These are phyloP conservation scores for Unio delphinus DNA, from an alignment of 2,888 invertebrate genomes.

Conservation along the genomic window DNA sequence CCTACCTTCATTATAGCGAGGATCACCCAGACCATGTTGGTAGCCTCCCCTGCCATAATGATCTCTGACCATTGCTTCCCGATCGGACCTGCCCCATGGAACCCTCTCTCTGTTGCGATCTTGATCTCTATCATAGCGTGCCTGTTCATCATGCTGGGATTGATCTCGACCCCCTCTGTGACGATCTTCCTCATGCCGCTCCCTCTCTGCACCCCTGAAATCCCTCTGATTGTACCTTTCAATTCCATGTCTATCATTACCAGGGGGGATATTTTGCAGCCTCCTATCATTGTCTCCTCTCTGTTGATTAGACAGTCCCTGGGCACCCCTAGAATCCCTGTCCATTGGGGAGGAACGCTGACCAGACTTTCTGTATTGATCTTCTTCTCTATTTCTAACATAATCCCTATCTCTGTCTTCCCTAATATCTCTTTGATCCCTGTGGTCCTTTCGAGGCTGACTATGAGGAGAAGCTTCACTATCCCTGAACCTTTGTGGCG, in stretches of 20 bases:
- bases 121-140: constrained; percentile 16
- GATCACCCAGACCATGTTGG: constrained; percentile 10
- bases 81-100: not conserved
- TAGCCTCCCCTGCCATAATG: constrained; percentile 18
- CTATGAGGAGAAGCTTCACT: not conserved
- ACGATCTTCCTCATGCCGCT: constrained; percentile 15
- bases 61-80: not conserved
- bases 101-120: constrained; percentile 14
- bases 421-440: constrained; percentile 13
- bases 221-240: constrained; percentile 13
- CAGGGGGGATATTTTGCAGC: constrained; percentile 16
- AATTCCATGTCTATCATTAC: constrained; percentile 7
- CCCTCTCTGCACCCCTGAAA: constrained; percentile 6
- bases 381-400: constrained; percentile 13
- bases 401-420: constrained; percentile 12
- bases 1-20: constrained; percentile 22
- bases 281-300: constrained; percentile 12
- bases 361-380: constrained; percentile 8
- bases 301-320: constrained; percentile 7
- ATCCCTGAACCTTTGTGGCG: constrained; percentile 7
- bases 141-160: constrained; percentile 12
- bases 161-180: constrained; percentile 19
- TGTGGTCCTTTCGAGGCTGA: constrained; percentile 8
- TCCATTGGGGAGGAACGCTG: constrained; percentile 16
- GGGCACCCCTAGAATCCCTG: constrained; percentile 18